Conservation (phyloP, 1,140 invertebrate species). For the Cyclina sinensis region DNA sequence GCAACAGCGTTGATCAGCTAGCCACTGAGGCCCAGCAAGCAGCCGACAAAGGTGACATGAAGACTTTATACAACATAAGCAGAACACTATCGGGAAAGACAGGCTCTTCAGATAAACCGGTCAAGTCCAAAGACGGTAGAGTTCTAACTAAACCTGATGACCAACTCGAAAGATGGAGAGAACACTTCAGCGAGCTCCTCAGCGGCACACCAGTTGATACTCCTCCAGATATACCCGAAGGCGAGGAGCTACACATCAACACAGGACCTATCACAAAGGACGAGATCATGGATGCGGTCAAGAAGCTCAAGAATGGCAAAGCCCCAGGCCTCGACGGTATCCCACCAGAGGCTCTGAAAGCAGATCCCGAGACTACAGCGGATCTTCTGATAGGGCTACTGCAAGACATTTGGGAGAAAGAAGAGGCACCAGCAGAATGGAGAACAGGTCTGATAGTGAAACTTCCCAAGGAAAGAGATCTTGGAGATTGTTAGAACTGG, state of each 20-base stretch:
- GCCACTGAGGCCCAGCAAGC: constrained; percentile 8
- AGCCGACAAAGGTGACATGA: constrained; percentile 6
- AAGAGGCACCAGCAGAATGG: neutral
- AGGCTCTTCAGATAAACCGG: neutral
- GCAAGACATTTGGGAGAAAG: too few relatives aligned
- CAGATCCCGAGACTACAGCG: too few relatives aligned
- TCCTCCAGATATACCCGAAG: neutral
- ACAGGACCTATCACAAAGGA: constrained; percentile 18
- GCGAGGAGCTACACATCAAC: neutral
- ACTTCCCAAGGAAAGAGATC: too few relatives aligned
- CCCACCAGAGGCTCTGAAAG: too few relatives aligned
- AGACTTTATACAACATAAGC: constrained; percentile 54
- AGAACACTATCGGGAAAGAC: neutral
- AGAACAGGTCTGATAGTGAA: too few relatives aligned
- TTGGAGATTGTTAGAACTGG: too few relatives aligned
- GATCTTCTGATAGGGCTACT: too few relatives aligned
- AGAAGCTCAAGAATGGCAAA: neutral
- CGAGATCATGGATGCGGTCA: neutral
- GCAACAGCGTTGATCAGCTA: constrained; percentile 12
- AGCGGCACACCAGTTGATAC: constrained; percentile 41
- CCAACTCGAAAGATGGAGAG: constrained; percentile 65
- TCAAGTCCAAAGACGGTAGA: constrained; percentile 52
- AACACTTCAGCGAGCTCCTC: constrained; percentile 54
- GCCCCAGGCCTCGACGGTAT: constrained; percentile 15
- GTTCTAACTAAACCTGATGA: constrained; percentile 18